These are phyloP conservation scores for Octodon degus DNA, from an alignment of 2,113 vertebrate species.

Conservation along the genomic window DNA sequence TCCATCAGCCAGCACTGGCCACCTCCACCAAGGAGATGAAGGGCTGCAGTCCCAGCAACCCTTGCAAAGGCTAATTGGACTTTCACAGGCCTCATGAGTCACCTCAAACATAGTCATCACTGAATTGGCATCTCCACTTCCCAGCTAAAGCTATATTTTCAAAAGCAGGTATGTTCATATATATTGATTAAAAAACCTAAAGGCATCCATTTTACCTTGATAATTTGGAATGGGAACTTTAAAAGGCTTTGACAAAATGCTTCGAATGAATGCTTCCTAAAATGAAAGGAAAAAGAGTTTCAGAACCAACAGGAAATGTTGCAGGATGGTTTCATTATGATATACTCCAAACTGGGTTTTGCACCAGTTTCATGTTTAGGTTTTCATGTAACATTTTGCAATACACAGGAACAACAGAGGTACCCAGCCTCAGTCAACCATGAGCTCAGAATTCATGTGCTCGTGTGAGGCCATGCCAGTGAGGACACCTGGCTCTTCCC, in stretches of 20 bases:
- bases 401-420: not conserved
- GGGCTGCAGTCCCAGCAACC: not conserved
- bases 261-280: conserved; percentile 97
- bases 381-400: conserved; percentile 25
- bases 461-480: not conserved
- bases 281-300: conserved; percentile 69
- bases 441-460: not conserved
- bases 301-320: conserved; percentile 7
- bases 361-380: not conserved
- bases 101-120: not conserved
- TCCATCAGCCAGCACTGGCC: not conserved
- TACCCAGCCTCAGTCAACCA: not conserved
- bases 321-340: not conserved
- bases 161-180: not conserved
- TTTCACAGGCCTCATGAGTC: not conserved
- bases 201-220: conserved; percentile 89
- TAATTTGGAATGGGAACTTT: conserved; percentile 98
- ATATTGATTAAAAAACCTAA: conserved; percentile 18
- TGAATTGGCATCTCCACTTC: not conserved
- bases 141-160: conserved; percentile 26
- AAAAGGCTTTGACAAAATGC: conserved; percentile 97
- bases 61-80: not conserved
- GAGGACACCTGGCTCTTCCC: conserved; percentile 12
- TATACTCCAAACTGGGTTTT: conserved; percentile 16
- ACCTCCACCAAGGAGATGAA: not conserved